Conservation (phyloP, 2,797 vertebrate species). For the Morelia viridis region DNA sequence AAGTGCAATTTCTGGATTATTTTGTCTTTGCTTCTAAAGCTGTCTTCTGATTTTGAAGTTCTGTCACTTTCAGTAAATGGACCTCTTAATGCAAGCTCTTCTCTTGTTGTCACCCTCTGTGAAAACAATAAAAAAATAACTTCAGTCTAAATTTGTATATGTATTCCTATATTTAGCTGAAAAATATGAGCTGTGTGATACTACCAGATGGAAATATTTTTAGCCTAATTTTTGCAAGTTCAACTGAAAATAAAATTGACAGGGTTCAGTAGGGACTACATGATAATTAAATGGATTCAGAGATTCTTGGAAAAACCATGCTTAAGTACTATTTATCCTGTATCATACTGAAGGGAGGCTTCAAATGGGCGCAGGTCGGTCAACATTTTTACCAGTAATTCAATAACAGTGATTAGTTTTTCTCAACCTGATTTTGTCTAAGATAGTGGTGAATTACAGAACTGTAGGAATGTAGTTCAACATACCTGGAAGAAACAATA, state of each 20-base stretch:
- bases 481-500: neutral
- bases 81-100: conserved; percentile 65
- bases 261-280: neutral
- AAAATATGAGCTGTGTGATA: neutral
- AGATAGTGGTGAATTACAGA: neutral
- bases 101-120: conserved; percentile 62
- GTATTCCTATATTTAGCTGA: neutral
- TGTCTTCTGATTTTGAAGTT: conserved; percentile 61
- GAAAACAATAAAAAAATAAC: conserved; percentile 37
- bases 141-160: neutral
- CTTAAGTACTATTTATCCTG: neutral
- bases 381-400: neutral
- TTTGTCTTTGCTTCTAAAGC: conserved; percentile 61
- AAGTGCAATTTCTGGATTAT: conserved; percentile 61
- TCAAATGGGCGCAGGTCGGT: neutral
- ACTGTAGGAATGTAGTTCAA: neutral
- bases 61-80: conserved; percentile 62
- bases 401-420: neutral
- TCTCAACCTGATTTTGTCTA: neutral
- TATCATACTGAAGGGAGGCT: neutral
- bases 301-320: neutral
- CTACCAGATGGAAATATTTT: neutral
- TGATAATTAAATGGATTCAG: neutral
- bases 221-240: neutral
- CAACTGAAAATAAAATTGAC: neutral